Percentiles rank a stretch among this genome's conserved stretches.
phyloP scores from a whole-genome alignment of 1,140 invertebrate genomes.

The Zaprionus africanus region DNA sequence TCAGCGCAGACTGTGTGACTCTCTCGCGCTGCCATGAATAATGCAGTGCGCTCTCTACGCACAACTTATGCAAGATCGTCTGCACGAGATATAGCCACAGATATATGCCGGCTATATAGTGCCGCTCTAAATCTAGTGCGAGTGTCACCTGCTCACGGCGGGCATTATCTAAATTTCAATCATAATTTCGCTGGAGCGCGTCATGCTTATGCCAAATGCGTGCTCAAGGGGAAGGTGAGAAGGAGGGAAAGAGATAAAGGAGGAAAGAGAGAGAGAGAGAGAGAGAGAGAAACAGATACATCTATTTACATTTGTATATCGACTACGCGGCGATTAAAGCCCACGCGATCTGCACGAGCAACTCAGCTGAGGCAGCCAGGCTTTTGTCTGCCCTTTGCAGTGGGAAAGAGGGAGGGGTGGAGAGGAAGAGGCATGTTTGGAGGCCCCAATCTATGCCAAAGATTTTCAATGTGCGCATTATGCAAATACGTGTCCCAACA shows the following conservation, averaged over 20 bases:
- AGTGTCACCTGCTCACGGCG: conserved; percentile 20
- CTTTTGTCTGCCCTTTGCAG: conserved; percentile 43
- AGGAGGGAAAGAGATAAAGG: background rate
- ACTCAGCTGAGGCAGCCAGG: background rate
- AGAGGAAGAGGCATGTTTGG: background rate
- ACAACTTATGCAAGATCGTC: conserved; percentile 49
- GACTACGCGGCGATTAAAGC: conserved; percentile 64
- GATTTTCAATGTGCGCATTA: conserved; percentile 71
- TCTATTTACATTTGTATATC: conserved; percentile 10
- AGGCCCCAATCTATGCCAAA: conserved; percentile 53
- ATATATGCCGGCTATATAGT: conserved; percentile 21
- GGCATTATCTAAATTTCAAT: conserved; percentile 77
- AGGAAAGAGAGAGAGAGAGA: background rate
- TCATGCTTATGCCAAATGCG: background rate
- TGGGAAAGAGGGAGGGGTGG: background rate
- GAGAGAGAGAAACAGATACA: background rate
- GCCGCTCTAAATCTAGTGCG: conserved; percentile 37
- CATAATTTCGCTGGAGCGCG: conserved; percentile 66
- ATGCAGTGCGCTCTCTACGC: conserved; percentile 63
- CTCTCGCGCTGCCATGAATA: conserved; percentile 56
- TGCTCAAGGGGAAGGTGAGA: background rate
- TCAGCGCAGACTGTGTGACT: conserved; percentile 21
- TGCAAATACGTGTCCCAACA: conserved; percentile 61
- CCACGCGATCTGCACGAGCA: conserved; percentile 59
- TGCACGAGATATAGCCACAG: conserved; percentile 39